phyloP scores from a whole-genome alignment of 2,797 vertebrate genomes.

The Epinephelus malabaricus region DNA sequence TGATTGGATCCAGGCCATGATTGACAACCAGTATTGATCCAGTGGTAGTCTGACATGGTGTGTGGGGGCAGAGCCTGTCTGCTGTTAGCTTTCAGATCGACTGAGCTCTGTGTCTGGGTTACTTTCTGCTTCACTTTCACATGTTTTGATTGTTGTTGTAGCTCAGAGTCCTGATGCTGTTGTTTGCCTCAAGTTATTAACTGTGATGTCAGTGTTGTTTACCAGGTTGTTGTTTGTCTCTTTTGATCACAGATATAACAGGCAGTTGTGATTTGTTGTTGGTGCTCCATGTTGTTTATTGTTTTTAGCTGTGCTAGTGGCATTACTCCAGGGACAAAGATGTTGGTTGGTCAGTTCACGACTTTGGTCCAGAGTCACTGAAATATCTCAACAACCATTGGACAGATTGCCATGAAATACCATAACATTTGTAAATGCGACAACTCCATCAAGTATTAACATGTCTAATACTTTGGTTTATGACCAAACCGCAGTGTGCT shows the following conservation, averaged over 20 bases:
- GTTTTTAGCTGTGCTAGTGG: neutral
- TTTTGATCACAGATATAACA: conserved; percentile 7
- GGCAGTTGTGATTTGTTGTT: neutral
- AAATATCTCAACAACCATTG: conserved; percentile 1
- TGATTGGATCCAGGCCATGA: conserved; percentile 69
- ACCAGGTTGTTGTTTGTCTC: neutral
- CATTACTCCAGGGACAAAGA: neutral
- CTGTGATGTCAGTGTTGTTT: neutral
- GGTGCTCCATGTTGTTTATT: neutral
- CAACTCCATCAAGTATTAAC: neutral
- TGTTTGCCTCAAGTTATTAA: neutral
- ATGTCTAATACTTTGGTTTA: neutral
- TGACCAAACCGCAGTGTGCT: neutral
- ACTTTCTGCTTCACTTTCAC: neutral
- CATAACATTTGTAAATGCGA: neutral
- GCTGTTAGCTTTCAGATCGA: conserved; percentile 24
- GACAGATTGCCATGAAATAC: neutral
- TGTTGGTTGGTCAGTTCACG: neutral
- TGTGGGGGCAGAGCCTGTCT: conserved; percentile 22
- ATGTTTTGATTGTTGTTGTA: neutral
- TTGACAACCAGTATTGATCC: conserved; percentile 73
- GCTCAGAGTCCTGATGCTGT: neutral
- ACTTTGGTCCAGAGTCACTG: neutral
- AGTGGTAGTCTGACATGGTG: conserved; percentile 37
- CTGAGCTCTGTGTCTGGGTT: neutral